Conservation (phyloP, 2,888 invertebrate genomes). For the Lasioglossum pauxillum region DNA sequence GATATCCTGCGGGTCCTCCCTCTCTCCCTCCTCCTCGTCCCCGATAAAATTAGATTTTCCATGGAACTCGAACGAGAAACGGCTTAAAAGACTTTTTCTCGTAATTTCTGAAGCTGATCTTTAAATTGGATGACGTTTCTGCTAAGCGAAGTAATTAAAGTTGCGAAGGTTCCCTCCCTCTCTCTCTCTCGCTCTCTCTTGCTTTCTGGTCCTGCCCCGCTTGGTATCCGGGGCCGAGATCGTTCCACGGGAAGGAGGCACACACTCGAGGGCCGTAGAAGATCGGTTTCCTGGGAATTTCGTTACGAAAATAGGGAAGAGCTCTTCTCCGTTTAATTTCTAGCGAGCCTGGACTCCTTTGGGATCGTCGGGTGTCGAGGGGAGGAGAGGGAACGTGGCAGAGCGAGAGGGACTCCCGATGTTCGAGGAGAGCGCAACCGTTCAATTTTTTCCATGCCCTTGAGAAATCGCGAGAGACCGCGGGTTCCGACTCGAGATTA, state of each 20-base stretch:
- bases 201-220: background rate
- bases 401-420: background rate
- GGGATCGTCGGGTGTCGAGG: slow-evolving; percentile 27
- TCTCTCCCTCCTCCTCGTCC: background rate
- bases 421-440: background rate
- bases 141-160: slow-evolving; percentile 44
- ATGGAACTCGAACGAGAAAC: background rate
- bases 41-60: slow-evolving; percentile 26
- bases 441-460: slow-evolving; percentile 29
- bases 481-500: background rate
- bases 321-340: slow-evolving; percentile 61
- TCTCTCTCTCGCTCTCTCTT: background rate
- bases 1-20: background rate
- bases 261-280: slow-evolving; percentile 14
- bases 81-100: slow-evolving; percentile 29
- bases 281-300: slow-evolving; percentile 64
- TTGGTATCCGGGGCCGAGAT: slow-evolving; percentile 6
- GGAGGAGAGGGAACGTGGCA: background rate
- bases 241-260: slow-evolving; percentile 9
- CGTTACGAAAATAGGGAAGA: slow-evolving; percentile 53
- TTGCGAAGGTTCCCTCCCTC: slow-evolving; percentile 18
- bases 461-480: background rate
- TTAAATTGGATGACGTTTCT: slow-evolving; percentile 43
- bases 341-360: slow-evolving; percentile 29
- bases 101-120: slow-evolving; percentile 34